Evolutionary conservation across 2,797 vertebrate species (phyloP), one percentile per base, ranked within the genome.

Genomic region (Siniperca obscura): DNA sequence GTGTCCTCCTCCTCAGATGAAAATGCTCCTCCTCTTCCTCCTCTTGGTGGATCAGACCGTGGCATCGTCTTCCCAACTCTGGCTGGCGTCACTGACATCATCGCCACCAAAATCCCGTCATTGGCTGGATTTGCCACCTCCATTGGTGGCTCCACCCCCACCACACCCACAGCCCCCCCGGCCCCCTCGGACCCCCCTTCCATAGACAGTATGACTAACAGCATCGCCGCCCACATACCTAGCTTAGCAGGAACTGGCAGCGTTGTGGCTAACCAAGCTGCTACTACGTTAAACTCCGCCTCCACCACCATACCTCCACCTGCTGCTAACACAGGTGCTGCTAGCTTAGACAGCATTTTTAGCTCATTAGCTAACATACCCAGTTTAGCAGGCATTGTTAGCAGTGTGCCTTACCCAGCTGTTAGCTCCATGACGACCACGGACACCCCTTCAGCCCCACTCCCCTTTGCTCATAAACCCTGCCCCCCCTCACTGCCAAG

Each of bases 311-410:
- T 73, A 55, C 1, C 3, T 22, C 46, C 3, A 64, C 34, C 78
- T 75, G n/a, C 46, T 21, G n/a, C 70, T 22, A 34, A n/a, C 8
- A 1, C 68, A 70, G 59, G 19, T 38, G 30, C 60, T 53, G 64
- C 12, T 52, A 80, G 22, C 21, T 74, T 91, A 50, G 86, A 87
- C 2, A 81, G 44, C 73, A 90, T 93, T 0, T 2, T 86, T 60
- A 83, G 48, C 81, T 88, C 87, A 0, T 53, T 92, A n/a, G 78
- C 85, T 46, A 88, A 87, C 65, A 86, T 94, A 5, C 82, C 84
- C 6, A 46, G 66, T 34, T 85, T 93, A 53, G 67, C 78, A 0
- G 83, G 59, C 2, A 62, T 92, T 21, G 55, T 83, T 42, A 77
- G 21, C 30, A 7, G 3, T 21, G 50, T 81, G n/a, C 66, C 78